phyloP scores from a whole-genome alignment of 64 coral and sea anemone genomes.

The Anthopleura sola region DNA sequence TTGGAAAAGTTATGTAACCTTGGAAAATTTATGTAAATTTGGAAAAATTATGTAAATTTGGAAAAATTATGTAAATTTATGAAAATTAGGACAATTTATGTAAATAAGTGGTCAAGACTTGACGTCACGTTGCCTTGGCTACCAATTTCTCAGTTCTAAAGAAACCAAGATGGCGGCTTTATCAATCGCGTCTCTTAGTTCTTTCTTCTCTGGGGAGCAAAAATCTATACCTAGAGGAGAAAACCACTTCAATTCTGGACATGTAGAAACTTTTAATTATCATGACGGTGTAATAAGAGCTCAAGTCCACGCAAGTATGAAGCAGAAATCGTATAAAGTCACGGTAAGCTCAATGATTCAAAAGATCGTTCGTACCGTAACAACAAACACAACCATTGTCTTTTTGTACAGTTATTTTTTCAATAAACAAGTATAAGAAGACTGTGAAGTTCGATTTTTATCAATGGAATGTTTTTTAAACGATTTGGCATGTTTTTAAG shows the following conservation, averaged over 20 bases:
- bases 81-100: too few relatives aligned
- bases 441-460: too few relatives aligned
- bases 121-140: slow-evolving; percentile 31
- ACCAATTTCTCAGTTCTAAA: slow-evolving; percentile 36
- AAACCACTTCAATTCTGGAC: slow-evolving; percentile 29
- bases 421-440: too few relatives aligned
- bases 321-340: slow-evolving; percentile 25
- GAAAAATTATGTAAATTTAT: too few relatives aligned
- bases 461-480: too few relatives aligned
- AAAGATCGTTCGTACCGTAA: too few relatives aligned
- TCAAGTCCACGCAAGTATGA: slow-evolving; percentile 30
- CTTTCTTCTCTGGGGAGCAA: slow-evolving; percentile 39
- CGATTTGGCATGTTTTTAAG: too few relatives aligned
- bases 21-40: too few relatives aligned
- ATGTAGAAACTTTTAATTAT: slow-evolving; percentile 16
- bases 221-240: slow-evolving; percentile 8
- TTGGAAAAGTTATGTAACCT: too few relatives aligned
- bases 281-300: slow-evolving; percentile 19
- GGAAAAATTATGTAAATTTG: too few relatives aligned
- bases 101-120: neutral
- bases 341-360: slow-evolving; percentile 16
- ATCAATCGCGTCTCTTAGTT: slow-evolving; percentile 18
- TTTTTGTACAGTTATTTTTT: too few relatives aligned
- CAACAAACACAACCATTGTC: too few relatives aligned
- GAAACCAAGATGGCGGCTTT: slow-evolving; percentile 42